Base-by-base conservation (phyloP, 2,113 vertebrate genomes). In the Atrichornis clamosus region DNA sequence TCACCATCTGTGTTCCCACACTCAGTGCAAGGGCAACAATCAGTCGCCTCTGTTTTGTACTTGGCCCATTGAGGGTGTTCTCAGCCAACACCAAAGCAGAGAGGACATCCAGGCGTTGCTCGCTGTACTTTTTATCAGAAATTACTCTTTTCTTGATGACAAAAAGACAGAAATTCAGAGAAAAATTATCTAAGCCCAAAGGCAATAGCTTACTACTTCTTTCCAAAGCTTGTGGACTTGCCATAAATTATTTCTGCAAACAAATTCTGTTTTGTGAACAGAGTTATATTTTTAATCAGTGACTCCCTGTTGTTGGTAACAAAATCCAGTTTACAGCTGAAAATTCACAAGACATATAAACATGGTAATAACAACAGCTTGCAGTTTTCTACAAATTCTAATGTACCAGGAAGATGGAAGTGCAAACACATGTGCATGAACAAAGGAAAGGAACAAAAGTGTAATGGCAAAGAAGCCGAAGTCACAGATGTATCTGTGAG, bases 121-220 rank as follows among this genome's bases (percentile, higher is more conserved):
- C 99, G 17, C 99, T 99, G 94, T 99, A 99, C 96, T 99, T 99
- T 96, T 99, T 99, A 94, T 99, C 99, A n/a, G 99, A 99, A 97
- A 99, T 98, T 13, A 99, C 99, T 85, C 99, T 98, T 99, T 99
- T 99, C 99, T 99, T 97, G 74, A 87, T 72, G 49, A 81, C 26
- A 90, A 94, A 96, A 94, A 76, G 67, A 94, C 55, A 93, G 55
- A 92, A 96, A 55, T 60, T 59, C 27, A 75, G 58, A 82, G 30
- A 84, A 63, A 75, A 90, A 53, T 84, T 78, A 95, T 17, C 27
- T 70, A 82, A 81, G 46, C 32, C 39, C 18, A 76, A 39, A 85
- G 75, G 62, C 21, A 89, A 47, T 1, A 65, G 11, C 24, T 39
- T 59, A 37, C 15, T 33, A 42, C 10, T 60, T 65, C 14, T 77